Base-by-base conservation (phyloP, 1,140 invertebrate species). In the Watersipora subatra region DNA sequence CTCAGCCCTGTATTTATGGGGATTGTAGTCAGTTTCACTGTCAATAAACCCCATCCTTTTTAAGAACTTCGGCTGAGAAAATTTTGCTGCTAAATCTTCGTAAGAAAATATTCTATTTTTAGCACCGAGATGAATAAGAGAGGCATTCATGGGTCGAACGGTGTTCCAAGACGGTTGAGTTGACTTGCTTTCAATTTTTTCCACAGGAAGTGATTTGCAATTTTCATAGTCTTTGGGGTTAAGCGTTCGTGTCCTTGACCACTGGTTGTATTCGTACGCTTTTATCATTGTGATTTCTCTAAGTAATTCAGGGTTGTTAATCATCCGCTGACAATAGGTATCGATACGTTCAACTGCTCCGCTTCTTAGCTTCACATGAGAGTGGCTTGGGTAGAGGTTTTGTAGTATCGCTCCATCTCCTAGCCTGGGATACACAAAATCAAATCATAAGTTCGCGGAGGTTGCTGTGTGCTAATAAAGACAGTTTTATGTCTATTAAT, bases 381-480 rank as follows among this genome's bases (percentile, higher is more conserved):
- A 59, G 17, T 25, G 7, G 17, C 22, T 25, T 28, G 58, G 58
- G 22, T 59, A 59, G 7, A 59, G 22, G 22, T 59, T 59, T 28
- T 59, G 58, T 12, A 59, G 58, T 12, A 59, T 28, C 17, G 58
- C 58, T 12, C 58, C 58, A 28, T 59, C 58, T 12, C 58, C 58
- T 24, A 59, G 34, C n/a, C 34, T 46, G n/a, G 7, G n/a, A 46
- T 12, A 46, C 7, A n/a, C 34, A 46, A 46, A 46, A 12, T 12
- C 7, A 46, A 46, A n/a, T n/a, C n/a, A n/a, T n/a, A n/a, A n/a
- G n/a, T n/a, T n/a, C n/a, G n/a, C n/a, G n/a, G n/a, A n/a, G n/a
- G n/a, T n/a, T n/a, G n/a, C n/a, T n/a, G n/a, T n/a, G n/a, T n/a
- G n/a, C n/a, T n/a, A n/a, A n/a, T n/a, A n/a, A n/a, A n/a, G n/a